Evolutionary conservation across 2,113 vertebrate genomes (phyloP).

Genomic region (Daphoenositta chrysoptera): DNA sequence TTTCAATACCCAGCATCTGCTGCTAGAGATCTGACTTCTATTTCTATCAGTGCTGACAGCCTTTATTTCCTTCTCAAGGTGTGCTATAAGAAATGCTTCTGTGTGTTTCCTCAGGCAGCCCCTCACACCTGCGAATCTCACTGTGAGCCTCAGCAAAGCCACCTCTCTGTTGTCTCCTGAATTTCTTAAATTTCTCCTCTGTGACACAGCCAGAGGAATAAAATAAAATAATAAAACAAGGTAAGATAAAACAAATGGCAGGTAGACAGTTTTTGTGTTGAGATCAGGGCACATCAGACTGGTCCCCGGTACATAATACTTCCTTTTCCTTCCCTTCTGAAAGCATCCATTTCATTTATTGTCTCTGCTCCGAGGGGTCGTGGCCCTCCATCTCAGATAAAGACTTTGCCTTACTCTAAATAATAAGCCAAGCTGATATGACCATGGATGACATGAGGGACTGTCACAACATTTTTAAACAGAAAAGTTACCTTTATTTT

Average conservation of each 20-base stretch:
- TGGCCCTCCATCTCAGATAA: background rate
- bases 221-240: background rate
- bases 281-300: background rate
- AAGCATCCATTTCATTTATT: background rate
- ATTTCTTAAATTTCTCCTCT: background rate
- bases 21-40: background rate
- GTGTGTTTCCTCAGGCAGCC: background rate
- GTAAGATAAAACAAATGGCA: background rate
- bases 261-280: background rate
- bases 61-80: background rate
- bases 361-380: background rate
- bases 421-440: background rate
- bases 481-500: background rate
- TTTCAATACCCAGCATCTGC: background rate
- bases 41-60: background rate
- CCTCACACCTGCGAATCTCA: background rate
- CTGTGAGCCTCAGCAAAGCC: background rate
- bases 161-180: background rate
- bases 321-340: background rate
- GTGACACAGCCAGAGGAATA: background rate
- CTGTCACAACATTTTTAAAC: background rate
- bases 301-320: background rate
- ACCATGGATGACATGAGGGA: background rate
- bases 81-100: background rate
- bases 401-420: background rate